Percentiles rank a stretch among this genome's conserved stretches.
phyloP scores from a whole-genome alignment of 1,140 invertebrate species.

The Pogonomyrmex californicus region DNA sequence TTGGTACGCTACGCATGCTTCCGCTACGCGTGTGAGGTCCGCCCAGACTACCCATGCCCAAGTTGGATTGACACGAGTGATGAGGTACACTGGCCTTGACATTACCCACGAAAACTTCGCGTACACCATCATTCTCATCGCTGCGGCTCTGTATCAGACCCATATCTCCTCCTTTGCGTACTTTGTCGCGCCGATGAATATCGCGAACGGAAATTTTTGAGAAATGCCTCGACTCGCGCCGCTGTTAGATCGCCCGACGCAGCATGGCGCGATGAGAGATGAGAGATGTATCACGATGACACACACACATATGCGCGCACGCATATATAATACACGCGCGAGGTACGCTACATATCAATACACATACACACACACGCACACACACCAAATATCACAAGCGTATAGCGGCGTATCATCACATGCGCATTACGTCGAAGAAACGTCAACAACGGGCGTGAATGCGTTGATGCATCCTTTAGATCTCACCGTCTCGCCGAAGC shows the following conservation, averaged over 20 bases:
- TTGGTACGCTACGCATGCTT: slow-evolving; percentile 91
- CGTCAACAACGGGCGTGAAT: slow-evolving; percentile 28
- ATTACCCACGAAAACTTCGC: slow-evolving; percentile 78
- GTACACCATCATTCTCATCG: slow-evolving; percentile 77
- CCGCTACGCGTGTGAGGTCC: slow-evolving; percentile 89
- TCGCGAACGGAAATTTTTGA: background rate
- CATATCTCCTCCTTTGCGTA: slow-evolving; percentile 73
- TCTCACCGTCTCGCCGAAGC: too few species aligned
- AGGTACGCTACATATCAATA: background rate
- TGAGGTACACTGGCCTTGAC: slow-evolving; percentile 78
- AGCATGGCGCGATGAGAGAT: background rate
- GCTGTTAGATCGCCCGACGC: slow-evolving; percentile 5
- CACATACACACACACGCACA: background rate
- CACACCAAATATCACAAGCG: background rate
- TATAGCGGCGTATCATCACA: background rate
- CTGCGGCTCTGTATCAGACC: slow-evolving; percentile 83
- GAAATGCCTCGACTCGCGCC: background rate
- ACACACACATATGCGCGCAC: background rate
- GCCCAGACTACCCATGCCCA: slow-evolving; percentile 80
- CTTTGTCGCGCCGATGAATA: background rate
- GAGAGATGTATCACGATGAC: background rate
- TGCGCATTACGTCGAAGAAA: slow-evolving; percentile 2
- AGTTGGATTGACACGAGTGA: slow-evolving; percentile 78
- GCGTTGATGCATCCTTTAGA: background rate
- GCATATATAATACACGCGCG: background rate